These are phyloP conservation scores for Zosterops pallidus DNA, from an alignment of 2,113 vertebrate genomes.

Conservation along the genomic window DNA sequence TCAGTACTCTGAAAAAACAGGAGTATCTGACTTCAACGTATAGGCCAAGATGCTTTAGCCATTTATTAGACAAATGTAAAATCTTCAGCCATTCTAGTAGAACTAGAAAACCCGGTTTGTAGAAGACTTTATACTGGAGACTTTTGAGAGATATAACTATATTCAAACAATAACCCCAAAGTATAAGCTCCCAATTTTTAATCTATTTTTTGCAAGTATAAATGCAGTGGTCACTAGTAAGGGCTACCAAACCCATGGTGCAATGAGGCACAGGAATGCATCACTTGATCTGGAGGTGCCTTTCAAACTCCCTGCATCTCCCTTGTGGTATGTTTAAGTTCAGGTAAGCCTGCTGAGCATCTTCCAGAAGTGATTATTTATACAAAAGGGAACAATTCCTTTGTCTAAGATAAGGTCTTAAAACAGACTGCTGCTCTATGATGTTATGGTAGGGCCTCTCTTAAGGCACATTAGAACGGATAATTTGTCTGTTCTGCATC, in stretches of 20 bases:
- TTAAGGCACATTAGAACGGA: neutral
- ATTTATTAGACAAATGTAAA: neutral
- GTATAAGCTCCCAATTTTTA: neutral
- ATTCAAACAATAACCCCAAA: neutral
- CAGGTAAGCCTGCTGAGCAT: neutral
- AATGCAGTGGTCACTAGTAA: neutral
- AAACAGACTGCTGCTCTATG: neutral
- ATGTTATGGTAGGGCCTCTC: neutral
- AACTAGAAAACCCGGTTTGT: neutral
- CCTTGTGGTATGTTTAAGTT: neutral
- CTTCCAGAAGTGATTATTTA: neutral
- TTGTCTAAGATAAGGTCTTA: neutral
- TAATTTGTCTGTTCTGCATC: neutral
- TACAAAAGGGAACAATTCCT: neutral
- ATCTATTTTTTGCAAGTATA: neutral
- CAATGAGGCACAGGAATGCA: neutral
- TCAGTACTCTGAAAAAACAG: neutral
- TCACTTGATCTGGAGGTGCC: neutral
- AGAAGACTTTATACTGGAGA: neutral
- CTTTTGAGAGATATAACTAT: neutral
- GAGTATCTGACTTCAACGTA: neutral
- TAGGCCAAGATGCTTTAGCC: neutral
- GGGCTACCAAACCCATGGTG: neutral
- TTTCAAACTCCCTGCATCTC: neutral
- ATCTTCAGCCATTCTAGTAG: neutral